Evolutionary conservation across 2,888 invertebrate species (phyloP), one percentile per base, ranked within the genome.

Genomic region (Pseudococcus longispinus): DNA sequence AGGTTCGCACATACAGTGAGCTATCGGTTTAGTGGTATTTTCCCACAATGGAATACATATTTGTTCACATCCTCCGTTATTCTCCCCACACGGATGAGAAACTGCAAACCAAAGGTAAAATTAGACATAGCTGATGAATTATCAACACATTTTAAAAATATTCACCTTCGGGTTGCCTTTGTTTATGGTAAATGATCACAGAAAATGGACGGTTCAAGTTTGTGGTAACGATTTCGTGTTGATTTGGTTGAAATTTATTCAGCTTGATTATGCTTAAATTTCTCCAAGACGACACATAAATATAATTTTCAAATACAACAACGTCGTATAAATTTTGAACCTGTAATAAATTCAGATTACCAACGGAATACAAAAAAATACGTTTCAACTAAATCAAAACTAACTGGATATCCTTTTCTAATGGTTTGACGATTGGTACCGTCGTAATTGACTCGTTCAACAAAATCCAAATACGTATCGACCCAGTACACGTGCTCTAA

Each of bases 391-490:
- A 37, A 37, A 37, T 37, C 9, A 37, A 60, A 20, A 65, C 65
- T 90, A 88, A 93, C 93, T 88, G 91, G 90, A 89, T 91, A 92
- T 55, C 92, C 92, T 89, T 92, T 92, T 87, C 92, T 91, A 85
- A 94, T 91, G 6, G 94, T 94, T 90, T 91, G 91, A 87, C 95
- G 92, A 89, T 93, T 92, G 20, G 91, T 91, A 13, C 96, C 96
- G 90, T 94, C 92, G 91, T 96, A 96, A 91, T 95, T 94, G 29
- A 95, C 93, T 88, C 95, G 92, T 91, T 96, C 95, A 6, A 96
- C 93, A 89, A 93, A 94, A 91, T 95, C 95, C 89, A 96, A 92
- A 91, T 95, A 96, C 9, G 94, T 93, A 91, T 96, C 96, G 87
- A 94, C 94, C 96, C 96, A 96, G 91, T 95, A 96, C 29, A 96